phyloP scores from a whole-genome alignment of 1,140 invertebrate genomes.

The Ceratosolen fusciceps region DNA sequence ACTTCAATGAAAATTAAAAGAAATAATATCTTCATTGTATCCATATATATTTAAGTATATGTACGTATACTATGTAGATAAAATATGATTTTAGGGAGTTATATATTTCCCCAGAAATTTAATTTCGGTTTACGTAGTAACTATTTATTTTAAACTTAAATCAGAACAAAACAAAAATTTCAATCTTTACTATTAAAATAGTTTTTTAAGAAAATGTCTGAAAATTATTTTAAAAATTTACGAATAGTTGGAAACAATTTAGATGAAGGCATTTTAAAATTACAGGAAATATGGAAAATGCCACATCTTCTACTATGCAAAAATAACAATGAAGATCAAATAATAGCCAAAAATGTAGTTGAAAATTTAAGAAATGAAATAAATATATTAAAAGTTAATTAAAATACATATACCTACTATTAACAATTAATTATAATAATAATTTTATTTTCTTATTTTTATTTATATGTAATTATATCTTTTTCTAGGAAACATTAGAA shows the following conservation, averaged over 20 bases:
- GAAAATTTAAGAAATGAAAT: slow-evolving; percentile 41
- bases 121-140: neutral
- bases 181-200: neutral
- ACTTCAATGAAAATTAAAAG: too few species aligned
- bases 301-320: slow-evolving; percentile 39
- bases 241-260: slow-evolving; percentile 20
- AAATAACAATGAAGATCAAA: slow-evolving; percentile 33
- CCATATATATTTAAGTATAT: too few species aligned
- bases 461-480: slow-evolving; percentile 22
- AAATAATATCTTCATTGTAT: too few species aligned
- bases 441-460: too few species aligned
- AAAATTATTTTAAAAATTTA: slow-evolving; percentile 41
- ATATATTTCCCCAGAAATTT: slow-evolving; percentile 16
- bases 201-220: slow-evolving; percentile 3
- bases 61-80: neutral
- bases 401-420: neutral
- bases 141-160: neutral
- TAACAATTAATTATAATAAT: neutral
- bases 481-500: slow-evolving; percentile 25
- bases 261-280: slow-evolving; percentile 33
- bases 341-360: slow-evolving; percentile 12
- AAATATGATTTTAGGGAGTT: slow-evolving; percentile 8
- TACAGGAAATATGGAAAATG: slow-evolving; percentile 44
- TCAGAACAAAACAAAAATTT: neutral
- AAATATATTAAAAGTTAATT: slow-evolving; percentile 26